phyloP scores from a whole-genome alignment of 2,888 invertebrate species.

The Drosophila mulleri region DNA sequence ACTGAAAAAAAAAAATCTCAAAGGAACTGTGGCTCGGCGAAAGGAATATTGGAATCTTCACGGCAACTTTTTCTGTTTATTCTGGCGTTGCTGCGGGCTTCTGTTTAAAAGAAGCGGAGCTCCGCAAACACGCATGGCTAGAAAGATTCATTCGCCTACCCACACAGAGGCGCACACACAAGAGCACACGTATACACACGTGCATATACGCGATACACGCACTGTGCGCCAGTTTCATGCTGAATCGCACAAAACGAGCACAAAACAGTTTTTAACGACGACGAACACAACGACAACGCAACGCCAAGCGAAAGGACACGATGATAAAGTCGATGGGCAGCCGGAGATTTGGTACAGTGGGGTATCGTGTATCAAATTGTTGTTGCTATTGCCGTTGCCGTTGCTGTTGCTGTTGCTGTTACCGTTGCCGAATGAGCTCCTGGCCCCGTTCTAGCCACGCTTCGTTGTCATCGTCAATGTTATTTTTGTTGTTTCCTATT shows the following conservation, averaged over 20 bases:
- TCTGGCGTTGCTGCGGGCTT: constrained; percentile 36
- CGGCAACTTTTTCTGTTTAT: constrained; percentile 23
- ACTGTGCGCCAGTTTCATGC: constrained; percentile 62
- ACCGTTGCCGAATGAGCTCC: constrained; percentile 33
- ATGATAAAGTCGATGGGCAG: constrained; percentile 77
- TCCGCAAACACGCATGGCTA: constrained; percentile 47
- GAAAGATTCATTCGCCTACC: constrained; percentile 47
- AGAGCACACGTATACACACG: constrained; percentile 22
- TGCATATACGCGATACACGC: constrained; percentile 20
- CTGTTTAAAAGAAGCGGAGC: constrained; percentile 20
- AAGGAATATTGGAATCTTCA: neutral
- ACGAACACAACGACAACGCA: constrained; percentile 26
- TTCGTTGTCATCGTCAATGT: constrained; percentile 74
- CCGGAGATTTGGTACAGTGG: constrained; percentile 74
- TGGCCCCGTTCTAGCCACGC: constrained; percentile 41
- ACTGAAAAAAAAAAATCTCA: neutral
- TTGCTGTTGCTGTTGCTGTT: constrained; percentile 14
- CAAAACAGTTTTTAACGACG: constrained; percentile 53
- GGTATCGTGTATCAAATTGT: constrained; percentile 47
- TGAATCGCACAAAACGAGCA: constrained; percentile 67
- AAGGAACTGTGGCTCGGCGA: neutral
- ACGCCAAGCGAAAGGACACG: constrained; percentile 55
- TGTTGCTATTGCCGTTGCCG: constrained; percentile 19
- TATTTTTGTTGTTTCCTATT: constrained; percentile 76
- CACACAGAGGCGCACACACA: constrained; percentile 12